phyloP scores from a whole-genome alignment of 2,797 vertebrate genomes.

The Rhabdomys pumilio region DNA sequence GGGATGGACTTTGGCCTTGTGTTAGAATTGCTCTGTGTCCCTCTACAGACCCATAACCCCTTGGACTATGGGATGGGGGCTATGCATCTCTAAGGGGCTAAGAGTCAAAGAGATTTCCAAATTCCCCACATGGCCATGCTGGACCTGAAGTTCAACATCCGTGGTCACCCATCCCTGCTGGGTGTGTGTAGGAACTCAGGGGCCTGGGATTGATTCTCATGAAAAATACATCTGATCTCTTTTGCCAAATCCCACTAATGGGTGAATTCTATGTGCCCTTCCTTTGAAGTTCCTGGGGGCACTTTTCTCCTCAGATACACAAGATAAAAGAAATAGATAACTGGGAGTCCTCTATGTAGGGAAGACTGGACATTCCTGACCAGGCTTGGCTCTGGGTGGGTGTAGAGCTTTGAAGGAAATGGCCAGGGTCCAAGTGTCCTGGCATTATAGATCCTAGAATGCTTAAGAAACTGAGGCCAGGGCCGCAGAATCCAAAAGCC shows the following conservation, averaged over 20 bases:
- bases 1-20: accelerated
- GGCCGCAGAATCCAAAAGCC: not conserved
- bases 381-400: not conserved
- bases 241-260: not conserved
- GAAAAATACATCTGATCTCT: not conserved
- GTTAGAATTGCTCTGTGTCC: not conserved
- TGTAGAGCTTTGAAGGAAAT: not conserved
- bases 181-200: accelerated
- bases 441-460: not conserved
- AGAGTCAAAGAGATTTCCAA: not conserved
- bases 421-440: not conserved
- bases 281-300: not conserved
- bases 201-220: not conserved
- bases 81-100: not conserved
- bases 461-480: not conserved
- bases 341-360: accelerated
- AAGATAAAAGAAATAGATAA: too few species aligned
- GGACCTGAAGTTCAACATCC: not conserved
- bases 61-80: not conserved
- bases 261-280: accelerated
- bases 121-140: accelerated
- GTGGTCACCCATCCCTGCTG: not conserved
- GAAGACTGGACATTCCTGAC: not conserved
- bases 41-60: not conserved
- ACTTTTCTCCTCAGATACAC: not conserved